Percentiles rank a stretch among this genome's conserved stretches.
These are phyloP conservation scores for Bos indicus DNA, from an alignment of 2,113 vertebrate genomes.

Conservation along the genomic window DNA sequence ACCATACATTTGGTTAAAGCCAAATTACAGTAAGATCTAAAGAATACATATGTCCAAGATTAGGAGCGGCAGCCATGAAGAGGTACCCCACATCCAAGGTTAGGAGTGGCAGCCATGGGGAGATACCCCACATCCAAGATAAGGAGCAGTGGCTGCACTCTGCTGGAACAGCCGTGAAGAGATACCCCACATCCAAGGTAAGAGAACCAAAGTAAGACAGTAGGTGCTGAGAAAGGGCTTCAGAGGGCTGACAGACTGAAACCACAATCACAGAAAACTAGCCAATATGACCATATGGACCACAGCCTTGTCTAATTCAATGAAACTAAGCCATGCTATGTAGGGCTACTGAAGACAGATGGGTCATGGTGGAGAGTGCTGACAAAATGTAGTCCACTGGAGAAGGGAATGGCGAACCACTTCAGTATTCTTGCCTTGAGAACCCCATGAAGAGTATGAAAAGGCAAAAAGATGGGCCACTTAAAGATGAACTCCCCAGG, in stretches of 20 bases:
- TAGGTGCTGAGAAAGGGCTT: not conserved
- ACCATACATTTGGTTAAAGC: not conserved
- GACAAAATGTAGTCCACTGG: not conserved
- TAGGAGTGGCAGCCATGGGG: not conserved
- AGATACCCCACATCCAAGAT: not conserved
- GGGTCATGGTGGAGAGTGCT: not conserved
- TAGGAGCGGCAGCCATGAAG: accelerated
- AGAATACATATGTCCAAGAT: not conserved
- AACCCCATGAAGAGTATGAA: not conserved
- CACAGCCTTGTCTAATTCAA: not conserved
- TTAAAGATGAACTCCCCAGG: not conserved
- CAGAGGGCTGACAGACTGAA: not conserved
- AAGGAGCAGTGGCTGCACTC: not conserved
- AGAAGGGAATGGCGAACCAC: not conserved
- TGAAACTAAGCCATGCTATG: not conserved
- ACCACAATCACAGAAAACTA: not conserved
- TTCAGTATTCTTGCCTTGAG: not conserved
- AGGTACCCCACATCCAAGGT: not conserved
- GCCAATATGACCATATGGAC: not conserved
- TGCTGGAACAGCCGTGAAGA: not conserved
- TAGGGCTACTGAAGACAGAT: not conserved
- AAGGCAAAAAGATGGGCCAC: not conserved
- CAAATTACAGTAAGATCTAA: not conserved
- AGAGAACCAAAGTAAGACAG: not conserved
- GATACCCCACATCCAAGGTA: not conserved